phyloP scores from a whole-genome alignment of 2,888 invertebrate genomes.

The Xylota segnis region DNA sequence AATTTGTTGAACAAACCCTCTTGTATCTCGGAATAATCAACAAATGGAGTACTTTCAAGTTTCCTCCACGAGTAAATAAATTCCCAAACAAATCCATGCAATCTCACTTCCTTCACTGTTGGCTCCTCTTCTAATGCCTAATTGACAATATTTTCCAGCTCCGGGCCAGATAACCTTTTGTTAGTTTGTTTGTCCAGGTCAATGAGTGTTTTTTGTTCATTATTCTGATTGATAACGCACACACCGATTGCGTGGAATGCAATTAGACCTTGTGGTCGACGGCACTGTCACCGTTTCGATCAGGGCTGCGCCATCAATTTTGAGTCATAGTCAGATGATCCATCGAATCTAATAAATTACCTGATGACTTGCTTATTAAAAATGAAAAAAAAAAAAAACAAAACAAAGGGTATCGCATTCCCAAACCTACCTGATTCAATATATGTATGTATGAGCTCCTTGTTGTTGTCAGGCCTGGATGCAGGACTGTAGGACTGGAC shows the following conservation, averaged over 20 bases:
- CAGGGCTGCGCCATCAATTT: neutral
- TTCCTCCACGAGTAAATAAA: constrained; percentile 1
- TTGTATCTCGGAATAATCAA: constrained; percentile 30
- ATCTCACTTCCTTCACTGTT: neutral
- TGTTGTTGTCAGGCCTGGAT: constrained; percentile 15
- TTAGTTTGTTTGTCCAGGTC: constrained; percentile 50
- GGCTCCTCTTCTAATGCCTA: neutral
- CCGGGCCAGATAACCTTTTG: constrained; percentile 51
- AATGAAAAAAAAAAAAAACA: constrained; percentile 25
- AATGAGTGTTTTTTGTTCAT: constrained; percentile 23
- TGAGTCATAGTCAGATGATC: constrained; percentile 2
- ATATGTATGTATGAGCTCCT: constrained; percentile 8
- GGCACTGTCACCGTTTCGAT: constrained; percentile 12
- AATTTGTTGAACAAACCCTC: constrained; percentile 27
- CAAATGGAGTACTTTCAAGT: constrained; percentile 27
- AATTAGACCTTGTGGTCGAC: constrained; percentile 47
- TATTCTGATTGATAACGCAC: constrained; percentile 39
- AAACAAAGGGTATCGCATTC: constrained; percentile 36
- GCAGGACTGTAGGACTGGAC: constrained; percentile 23
- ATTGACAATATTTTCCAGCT: constrained; percentile 4
- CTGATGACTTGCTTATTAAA: constrained; percentile 21
- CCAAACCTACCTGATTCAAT: constrained; percentile 57
- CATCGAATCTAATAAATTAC: constrained; percentile 34
- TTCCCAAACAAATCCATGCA: constrained; percentile 1
- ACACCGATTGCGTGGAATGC: constrained; percentile 22